phyloP scores from a whole-genome alignment of 1,140 invertebrate species.

The Eupeodes corollae region DNA sequence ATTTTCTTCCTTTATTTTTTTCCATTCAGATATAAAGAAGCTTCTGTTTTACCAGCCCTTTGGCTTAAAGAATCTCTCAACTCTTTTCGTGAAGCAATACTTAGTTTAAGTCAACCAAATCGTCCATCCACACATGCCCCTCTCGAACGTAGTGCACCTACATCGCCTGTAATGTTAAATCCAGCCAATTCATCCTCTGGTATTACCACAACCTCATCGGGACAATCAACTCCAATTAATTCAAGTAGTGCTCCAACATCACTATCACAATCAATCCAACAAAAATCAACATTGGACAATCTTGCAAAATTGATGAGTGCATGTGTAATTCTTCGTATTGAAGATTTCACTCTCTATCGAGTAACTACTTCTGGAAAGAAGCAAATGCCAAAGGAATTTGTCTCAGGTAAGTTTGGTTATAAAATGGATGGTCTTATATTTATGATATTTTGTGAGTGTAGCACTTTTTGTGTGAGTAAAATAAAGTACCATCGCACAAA shows the following conservation, averaged over 20 bases:
- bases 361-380: constrained; percentile 66
- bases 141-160: constrained; percentile 39
- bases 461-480: neutral
- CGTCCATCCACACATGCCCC: constrained; percentile 45
- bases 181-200: constrained; percentile 14
- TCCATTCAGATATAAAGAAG: constrained; percentile 43
- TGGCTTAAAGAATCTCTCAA: constrained; percentile 60
- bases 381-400: constrained; percentile 61
- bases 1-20: neutral
- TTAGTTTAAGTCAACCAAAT: constrained; percentile 51
- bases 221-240: constrained; percentile 1
- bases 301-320: constrained; percentile 82
- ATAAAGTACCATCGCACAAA: neutral
- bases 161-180: constrained; percentile 28
- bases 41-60: constrained; percentile 49
- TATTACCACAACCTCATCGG: constrained; percentile 8
- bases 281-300: constrained; percentile 58
- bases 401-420: constrained; percentile 49
- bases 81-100: constrained; percentile 51
- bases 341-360: constrained; percentile 77
- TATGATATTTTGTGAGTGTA: neutral
- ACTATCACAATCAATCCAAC: constrained; percentile 41
- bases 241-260: constrained; percentile 17
- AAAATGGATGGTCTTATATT: neutral
- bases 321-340: constrained; percentile 77